Percentiles rank a stretch among this genome's conserved stretches.
These are phyloP conservation scores for Coreius guichenoti DNA, from an alignment of 2,797 vertebrate genomes.

Conservation along the genomic window DNA sequence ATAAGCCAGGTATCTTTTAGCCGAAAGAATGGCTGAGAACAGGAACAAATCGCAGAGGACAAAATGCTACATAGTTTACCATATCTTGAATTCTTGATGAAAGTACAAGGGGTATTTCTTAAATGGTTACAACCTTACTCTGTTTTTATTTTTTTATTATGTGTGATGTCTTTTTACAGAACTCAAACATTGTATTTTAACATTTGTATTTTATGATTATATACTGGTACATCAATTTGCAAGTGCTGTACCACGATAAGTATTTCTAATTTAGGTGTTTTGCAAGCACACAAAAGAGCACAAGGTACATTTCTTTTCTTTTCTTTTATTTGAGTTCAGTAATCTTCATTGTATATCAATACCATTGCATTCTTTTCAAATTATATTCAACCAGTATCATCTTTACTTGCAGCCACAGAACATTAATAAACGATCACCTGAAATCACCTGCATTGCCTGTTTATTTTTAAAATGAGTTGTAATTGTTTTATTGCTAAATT, in stretches of 20 bases:
- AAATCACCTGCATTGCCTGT: not conserved
- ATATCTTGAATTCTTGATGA: constrained; percentile 42
- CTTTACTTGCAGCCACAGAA: not conserved
- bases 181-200: not conserved
- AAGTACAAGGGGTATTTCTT: constrained; percentile 24
- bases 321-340: not conserved
- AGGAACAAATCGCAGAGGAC: constrained; percentile 53
- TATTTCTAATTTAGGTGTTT: constrained; percentile 52
- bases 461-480: not conserved
- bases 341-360: not conserved
- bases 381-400: not conserved
- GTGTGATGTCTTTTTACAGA: not conserved
- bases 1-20: constrained; percentile 67
- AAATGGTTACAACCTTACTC: not conserved
- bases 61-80: constrained; percentile 53
- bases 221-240: not conserved
- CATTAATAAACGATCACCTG: not conserved
- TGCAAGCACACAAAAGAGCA: not conserved
- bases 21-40: constrained; percentile 31
- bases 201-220: not conserved
- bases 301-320: not conserved
- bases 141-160: not conserved
- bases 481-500: not conserved
- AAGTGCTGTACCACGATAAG: not conserved
- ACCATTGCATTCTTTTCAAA: not conserved